These are phyloP conservation scores for Athalia cordata DNA, from an alignment of 2,888 invertebrate genomes.

Conservation along the genomic window DNA sequence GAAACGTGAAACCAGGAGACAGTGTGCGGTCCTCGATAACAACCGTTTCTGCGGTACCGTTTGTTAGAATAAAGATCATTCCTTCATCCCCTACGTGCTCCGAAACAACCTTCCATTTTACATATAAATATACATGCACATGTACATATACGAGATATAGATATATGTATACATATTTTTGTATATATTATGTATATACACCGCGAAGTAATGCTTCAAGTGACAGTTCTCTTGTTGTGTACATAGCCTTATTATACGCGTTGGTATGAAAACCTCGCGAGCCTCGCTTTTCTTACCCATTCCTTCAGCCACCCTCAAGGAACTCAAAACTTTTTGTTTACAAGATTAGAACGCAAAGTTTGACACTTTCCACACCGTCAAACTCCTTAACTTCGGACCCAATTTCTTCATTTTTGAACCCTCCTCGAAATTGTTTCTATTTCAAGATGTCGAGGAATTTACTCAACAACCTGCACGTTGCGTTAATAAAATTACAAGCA, in stretches of 20 bases:
- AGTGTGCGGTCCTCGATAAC: background rate
- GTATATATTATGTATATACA: background rate
- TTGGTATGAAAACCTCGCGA: too few relatives aligned
- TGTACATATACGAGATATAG: background rate
- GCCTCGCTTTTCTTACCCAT: too few relatives aligned
- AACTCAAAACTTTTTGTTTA: conserved; percentile 21
- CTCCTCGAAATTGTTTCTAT: background rate
- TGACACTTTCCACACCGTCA: conserved; percentile 13
- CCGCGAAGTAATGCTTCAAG: conserved; percentile 24
- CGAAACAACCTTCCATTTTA: background rate
- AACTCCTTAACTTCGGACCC: background rate
- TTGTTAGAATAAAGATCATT: conserved; percentile 43
- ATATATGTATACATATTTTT: background rate
- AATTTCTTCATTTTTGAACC: background rate
- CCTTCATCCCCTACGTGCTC: background rate
- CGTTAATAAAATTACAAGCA: too few relatives aligned
- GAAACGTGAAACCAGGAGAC: conserved; percentile 32
- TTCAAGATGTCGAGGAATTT: background rate
- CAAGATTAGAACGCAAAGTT: conserved; percentile 23
- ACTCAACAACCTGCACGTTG: too few relatives aligned
- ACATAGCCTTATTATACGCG: background rate
- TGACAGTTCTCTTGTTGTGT: conserved; percentile 16
- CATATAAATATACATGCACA: background rate
- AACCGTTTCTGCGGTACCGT: conserved; percentile 25
- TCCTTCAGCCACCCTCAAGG: background rate